Evolutionary conservation across 2,888 invertebrate species (phyloP).

Genomic region (Beris chalybata): DNA sequence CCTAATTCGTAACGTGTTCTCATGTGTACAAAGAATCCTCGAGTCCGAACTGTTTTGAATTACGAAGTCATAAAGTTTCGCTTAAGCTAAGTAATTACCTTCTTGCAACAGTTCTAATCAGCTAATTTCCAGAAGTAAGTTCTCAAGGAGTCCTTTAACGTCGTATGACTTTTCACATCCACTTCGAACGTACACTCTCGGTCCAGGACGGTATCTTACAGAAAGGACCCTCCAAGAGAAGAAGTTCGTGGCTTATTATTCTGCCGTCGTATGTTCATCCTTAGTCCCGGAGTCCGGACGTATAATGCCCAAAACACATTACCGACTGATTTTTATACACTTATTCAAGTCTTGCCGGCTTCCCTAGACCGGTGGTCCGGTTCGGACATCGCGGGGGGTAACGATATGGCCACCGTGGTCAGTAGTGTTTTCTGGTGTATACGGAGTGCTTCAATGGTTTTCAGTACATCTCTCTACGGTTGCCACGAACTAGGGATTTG

Average conservation of each 20-base stretch:
- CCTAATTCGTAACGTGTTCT: too few species aligned
- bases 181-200: too few species aligned
- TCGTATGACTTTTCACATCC: too few species aligned
- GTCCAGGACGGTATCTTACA: too few species aligned
- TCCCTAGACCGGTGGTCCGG: constrained; percentile 20
- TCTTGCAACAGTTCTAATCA: constrained; percentile 25
- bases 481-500: constrained; percentile 21
- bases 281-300: constrained; percentile 21
- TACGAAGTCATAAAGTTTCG: constrained; percentile 19
- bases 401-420: constrained; percentile 14
- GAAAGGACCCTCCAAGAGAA: too few species aligned
- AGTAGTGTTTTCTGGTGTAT: constrained; percentile 10
- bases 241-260: constrained; percentile 31
- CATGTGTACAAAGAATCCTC: background rate
- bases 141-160: too few species aligned
- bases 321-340: constrained; percentile 40
- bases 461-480: background rate
- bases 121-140: constrained; percentile 13
- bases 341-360: constrained; percentile 10
- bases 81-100: constrained; percentile 25
- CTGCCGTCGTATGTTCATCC: constrained; percentile 25
- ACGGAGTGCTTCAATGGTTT: background rate
- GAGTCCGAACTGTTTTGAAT: background rate
- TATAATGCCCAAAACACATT: constrained; percentile 41
- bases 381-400: constrained; percentile 18